Percentiles rank a stretch among this genome's conserved stretches.
Evolutionary conservation across 2,797 vertebrate species (phyloP).

Genomic region (Pyrocephalus nanus): DNA sequence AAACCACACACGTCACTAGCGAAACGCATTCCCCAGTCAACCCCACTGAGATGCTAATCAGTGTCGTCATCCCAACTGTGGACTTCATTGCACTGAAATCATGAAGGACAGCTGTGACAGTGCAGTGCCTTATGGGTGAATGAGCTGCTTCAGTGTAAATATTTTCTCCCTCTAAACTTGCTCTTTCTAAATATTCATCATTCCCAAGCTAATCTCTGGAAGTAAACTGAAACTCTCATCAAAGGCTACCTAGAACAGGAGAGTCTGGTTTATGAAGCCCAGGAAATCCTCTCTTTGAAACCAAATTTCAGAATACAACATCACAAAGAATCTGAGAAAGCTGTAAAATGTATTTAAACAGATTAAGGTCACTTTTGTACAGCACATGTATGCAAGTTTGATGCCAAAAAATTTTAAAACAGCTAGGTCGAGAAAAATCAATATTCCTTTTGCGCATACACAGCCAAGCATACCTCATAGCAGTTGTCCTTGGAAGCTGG

Average conservation of each 20-base stretch:
- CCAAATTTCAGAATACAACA: not conserved
- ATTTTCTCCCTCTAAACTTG: not conserved
- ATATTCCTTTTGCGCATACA: not conserved
- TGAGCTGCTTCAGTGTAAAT: not conserved
- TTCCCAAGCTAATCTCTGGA: not conserved
- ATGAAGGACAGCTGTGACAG: not conserved
- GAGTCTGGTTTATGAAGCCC: not conserved
- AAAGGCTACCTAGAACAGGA: not conserved
- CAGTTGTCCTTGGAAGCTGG: not conserved
- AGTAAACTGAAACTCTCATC: not conserved
- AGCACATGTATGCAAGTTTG: not conserved
- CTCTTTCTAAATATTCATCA: not conserved
- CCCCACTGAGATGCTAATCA: not conserved
- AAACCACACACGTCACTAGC: not conserved
- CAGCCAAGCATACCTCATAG: not conserved
- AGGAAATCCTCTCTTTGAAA: not conserved
- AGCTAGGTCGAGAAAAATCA: not conserved
- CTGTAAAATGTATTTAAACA: not conserved
- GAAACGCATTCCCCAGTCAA: not conserved
- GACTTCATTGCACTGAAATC: not conserved
- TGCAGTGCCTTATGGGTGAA: not conserved
- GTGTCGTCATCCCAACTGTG: not conserved
- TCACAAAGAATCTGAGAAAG: not conserved
- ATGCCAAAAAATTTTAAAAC: not conserved
- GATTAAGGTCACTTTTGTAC: not conserved